Evolutionary conservation across 2,113 vertebrate species (phyloP).

Genomic region (Cyanoderma ruficeps): DNA sequence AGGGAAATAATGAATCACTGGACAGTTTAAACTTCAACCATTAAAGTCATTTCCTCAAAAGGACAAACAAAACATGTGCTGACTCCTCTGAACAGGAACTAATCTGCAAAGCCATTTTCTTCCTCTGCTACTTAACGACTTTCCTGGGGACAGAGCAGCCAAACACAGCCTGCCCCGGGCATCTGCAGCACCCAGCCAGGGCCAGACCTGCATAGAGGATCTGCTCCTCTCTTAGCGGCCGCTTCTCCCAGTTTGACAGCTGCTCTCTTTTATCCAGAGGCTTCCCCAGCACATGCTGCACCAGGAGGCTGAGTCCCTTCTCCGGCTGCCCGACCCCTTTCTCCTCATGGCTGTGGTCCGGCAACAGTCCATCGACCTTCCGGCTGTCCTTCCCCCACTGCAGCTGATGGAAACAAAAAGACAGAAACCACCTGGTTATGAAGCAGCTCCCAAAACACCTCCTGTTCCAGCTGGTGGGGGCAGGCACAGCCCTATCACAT

Average conservation of each 20-base stretch:
- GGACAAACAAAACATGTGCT: background rate
- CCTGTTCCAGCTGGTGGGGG: background rate
- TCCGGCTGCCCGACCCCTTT: slow-evolving; percentile 40
- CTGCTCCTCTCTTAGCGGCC: slow-evolving; percentile 82
- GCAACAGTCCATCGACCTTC: background rate
- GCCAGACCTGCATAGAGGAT: slow-evolving; percentile 84
- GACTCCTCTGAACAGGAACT: slow-evolving; percentile 21
- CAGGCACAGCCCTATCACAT: background rate
- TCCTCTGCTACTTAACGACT: background rate
- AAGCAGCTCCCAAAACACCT: background rate
- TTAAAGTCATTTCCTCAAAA: background rate
- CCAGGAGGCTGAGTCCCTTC: slow-evolving; percentile 87
- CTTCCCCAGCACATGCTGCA: slow-evolving; percentile 82
- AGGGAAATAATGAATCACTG: slow-evolving; percentile 53
- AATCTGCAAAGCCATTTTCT: slow-evolving; percentile 16
- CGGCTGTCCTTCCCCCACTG: background rate
- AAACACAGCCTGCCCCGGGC: background rate
- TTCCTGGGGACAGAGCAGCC: background rate
- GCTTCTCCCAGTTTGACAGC: slow-evolving; percentile 89
- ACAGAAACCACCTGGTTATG: background rate
- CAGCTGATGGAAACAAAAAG: slow-evolving; percentile 23
- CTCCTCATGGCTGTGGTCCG: background rate
- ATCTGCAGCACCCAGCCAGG: background rate
- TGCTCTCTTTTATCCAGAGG: slow-evolving; percentile 87
- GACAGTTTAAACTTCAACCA: slow-evolving; percentile 35